phyloP scores from a whole-genome alignment of 2,888 invertebrate genomes.

The Xestia sexstrigata region DNA sequence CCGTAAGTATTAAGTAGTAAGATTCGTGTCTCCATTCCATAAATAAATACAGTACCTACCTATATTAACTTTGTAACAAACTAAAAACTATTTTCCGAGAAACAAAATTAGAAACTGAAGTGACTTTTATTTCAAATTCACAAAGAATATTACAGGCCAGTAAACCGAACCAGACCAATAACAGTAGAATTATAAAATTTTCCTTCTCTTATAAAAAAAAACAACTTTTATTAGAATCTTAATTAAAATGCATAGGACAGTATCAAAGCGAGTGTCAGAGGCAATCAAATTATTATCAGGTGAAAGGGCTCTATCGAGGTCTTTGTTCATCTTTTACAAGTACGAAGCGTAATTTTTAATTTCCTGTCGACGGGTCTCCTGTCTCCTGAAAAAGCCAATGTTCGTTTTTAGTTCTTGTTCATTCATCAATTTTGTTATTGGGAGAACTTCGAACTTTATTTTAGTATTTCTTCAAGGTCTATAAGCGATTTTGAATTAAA shows the following conservation, averaged over 20 bases:
- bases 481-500: too few species aligned
- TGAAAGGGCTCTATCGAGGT: constrained; percentile 45
- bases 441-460: neutral
- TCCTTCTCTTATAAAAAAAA: constrained; percentile 5
- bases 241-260: constrained; percentile 64
- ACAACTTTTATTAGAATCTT: constrained; percentile 62
- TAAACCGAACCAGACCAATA: constrained; percentile 9
- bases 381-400: neutral
- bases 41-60: neutral
- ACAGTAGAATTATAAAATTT: constrained; percentile 15
- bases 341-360: constrained; percentile 43
- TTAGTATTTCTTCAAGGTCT: neutral
- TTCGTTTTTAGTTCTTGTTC: constrained; percentile 17
- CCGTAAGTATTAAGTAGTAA: too few species aligned
- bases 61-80: neutral
- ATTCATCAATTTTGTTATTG: constrained; percentile 14
- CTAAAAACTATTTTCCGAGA: constrained; percentile 14
- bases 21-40: too few species aligned
- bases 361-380: neutral
- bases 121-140: neutral
- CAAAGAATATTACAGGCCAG: constrained; percentile 19
- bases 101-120: neutral
- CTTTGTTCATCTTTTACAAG: constrained; percentile 43
- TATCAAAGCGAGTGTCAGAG: constrained; percentile 49
- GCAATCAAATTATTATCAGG: constrained; percentile 64